Conservation (phyloP, 1,140 invertebrate species). For the Listronotus bonariensis region DNA sequence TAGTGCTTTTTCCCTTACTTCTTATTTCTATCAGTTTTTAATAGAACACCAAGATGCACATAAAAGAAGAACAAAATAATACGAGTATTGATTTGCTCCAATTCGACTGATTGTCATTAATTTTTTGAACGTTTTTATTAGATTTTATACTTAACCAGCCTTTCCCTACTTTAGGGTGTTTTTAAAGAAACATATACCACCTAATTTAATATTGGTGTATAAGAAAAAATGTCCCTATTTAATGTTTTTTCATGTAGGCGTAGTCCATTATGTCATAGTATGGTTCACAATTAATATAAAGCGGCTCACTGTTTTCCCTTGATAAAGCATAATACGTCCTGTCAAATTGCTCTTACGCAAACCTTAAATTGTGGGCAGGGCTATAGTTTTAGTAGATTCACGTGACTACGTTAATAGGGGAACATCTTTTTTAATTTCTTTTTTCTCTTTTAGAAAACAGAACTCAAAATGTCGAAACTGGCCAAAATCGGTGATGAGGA, state of each 20-base stretch:
- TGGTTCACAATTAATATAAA: conserved; percentile 20
- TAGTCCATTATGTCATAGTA: conserved; percentile 37
- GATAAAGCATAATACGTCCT: not conserved
- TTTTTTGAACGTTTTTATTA: not conserved
- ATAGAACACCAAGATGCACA: no score
- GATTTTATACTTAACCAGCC: not conserved
- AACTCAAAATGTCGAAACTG: conserved; percentile 62
- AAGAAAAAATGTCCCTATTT: not conserved
- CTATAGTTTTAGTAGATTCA: conserved; percentile 42
- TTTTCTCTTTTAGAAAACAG: conserved; percentile 28
- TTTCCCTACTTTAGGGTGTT: no score
- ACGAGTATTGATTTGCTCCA: conserved; percentile 17
- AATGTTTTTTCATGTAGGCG: conserved; percentile 39
- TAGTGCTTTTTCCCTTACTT: no score
- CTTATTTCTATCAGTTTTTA: no score
- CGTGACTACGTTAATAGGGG: conserved; percentile 38
- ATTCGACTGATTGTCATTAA: conserved; percentile 10
- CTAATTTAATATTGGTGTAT: not conserved
- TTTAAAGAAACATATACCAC: no score
- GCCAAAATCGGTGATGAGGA: conserved; percentile 83
- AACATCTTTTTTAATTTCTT: conserved; percentile 12
- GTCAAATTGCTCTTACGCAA: conserved; percentile 31
- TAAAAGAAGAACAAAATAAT: not conserved
- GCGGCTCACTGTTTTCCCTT: conserved; percentile 30
- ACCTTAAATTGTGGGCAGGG: conserved; percentile 39